Conservation (phyloP, 2,113 vertebrate genomes). For the Salvelinus alpinus region DNA sequence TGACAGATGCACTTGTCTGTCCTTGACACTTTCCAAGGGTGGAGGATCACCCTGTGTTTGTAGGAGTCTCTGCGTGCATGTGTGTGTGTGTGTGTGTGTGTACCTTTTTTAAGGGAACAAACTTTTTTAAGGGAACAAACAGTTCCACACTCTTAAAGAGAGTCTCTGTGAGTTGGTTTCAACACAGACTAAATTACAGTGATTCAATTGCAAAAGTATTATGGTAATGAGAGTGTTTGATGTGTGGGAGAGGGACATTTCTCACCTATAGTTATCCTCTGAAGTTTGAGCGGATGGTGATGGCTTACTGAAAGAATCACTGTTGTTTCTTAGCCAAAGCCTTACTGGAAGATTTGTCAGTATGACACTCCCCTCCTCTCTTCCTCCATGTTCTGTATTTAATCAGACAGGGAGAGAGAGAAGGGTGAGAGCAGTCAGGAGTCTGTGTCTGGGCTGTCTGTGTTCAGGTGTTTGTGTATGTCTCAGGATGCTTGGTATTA, state of each 20-base stretch:
- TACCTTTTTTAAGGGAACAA: background rate
- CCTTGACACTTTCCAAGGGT: background rate
- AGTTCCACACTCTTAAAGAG: background rate
- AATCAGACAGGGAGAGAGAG: slow-evolving; percentile 47
- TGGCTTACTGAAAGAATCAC: slow-evolving; percentile 54
- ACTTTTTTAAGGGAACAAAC: background rate
- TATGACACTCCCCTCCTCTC: slow-evolving; percentile 33
- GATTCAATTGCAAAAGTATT: too few relatives aligned
- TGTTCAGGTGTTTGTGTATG: too few relatives aligned
- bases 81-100: slow-evolving; percentile 8
- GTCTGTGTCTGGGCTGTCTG: too few relatives aligned
- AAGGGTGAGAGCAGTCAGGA: slow-evolving; percentile 38
- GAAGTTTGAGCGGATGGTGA: slow-evolving; percentile 47
- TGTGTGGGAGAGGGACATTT: slow-evolving; percentile 64
- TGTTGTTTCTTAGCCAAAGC: slow-evolving; percentile 57
- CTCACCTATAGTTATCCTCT: slow-evolving; percentile 54
- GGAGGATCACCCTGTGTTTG: background rate
- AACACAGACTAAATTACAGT: too few relatives aligned
- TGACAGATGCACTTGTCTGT: slow-evolving; percentile 26
- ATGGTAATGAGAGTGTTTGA: too few relatives aligned
- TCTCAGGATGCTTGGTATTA: too few relatives aligned
- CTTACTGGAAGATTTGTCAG: slow-evolving; percentile 39
- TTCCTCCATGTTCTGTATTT: slow-evolving; percentile 55
- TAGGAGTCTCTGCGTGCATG: background rate
- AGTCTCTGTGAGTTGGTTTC: background rate